Evolutionary conservation across 2,797 vertebrate species (phyloP).

Genomic region (Silurus lanzhouensis): DNA sequence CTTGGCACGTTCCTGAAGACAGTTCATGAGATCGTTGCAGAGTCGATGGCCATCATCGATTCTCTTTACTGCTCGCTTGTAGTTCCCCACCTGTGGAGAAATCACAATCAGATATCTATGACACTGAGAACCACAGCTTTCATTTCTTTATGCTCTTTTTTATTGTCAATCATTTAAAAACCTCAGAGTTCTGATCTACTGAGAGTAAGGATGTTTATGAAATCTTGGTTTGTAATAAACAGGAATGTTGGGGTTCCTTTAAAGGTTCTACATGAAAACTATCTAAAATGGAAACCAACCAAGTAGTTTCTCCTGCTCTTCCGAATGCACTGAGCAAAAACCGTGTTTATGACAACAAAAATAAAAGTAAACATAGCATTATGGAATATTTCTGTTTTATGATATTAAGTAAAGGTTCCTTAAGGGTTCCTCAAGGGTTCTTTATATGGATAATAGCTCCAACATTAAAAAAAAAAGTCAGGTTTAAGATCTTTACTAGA

Average conservation of each 20-base stretch:
- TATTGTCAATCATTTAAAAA: background rate
- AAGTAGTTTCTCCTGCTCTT: background rate
- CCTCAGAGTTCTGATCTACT: background rate
- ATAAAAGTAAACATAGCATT: background rate
- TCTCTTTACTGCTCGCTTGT: constrained; percentile 93
- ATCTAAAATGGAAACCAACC: background rate
- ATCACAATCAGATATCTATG: no score
- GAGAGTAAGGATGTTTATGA: background rate
- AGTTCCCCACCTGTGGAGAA: constrained; percentile 87
- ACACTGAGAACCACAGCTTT: background rate
- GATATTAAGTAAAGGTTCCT: background rate
- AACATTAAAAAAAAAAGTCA: background rate
- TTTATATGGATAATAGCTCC: background rate
- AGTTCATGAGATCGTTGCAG: constrained; percentile 97
- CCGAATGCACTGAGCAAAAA: background rate
- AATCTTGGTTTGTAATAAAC: background rate
- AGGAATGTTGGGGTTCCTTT: background rate
- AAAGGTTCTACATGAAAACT: background rate
- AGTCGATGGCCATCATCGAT: constrained; percentile 94
- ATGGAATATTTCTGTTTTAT: background rate
- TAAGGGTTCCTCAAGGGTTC: background rate
- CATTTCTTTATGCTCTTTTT: background rate
- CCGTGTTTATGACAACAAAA: background rate
- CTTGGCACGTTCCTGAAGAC: constrained; percentile 94
- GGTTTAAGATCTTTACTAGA: background rate